Conservation (phyloP, 2,888 invertebrate genomes). For the Gymnoscelis rufifasciata region DNA sequence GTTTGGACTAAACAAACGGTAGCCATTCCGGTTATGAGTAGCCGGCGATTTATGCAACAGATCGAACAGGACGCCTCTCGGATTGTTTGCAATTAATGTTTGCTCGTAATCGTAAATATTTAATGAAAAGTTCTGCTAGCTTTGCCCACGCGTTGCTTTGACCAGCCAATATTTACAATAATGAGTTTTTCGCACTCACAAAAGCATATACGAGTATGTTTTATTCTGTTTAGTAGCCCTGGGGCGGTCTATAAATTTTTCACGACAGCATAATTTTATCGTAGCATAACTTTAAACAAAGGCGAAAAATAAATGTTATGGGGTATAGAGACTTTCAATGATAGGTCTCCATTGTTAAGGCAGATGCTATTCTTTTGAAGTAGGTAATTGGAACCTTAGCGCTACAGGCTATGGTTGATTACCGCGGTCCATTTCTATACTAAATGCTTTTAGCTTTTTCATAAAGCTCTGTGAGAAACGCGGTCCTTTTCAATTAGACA, state of each 20-base stretch:
- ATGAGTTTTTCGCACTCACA: conserved; percentile 9
- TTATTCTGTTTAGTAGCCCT: neutral
- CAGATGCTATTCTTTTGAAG: neutral
- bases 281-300: conserved; percentile 3
- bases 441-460: neutral
- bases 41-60: conserved; percentile 35
- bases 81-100: conserved; percentile 31
- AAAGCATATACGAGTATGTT: neutral
- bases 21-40: conserved; percentile 36
- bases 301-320: neutral
- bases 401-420: neutral
- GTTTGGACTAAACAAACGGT: conserved; percentile 33
- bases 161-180: neutral
- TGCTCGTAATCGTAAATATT: conserved; percentile 23
- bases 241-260: conserved; percentile 2
- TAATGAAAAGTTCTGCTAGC: conserved; percentile 15
- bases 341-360: conserved; percentile 1
- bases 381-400: conserved; percentile 1
- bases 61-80: conserved; percentile 29
- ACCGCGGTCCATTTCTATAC: neutral
- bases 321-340: conserved; percentile 1
- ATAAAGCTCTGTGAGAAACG: neutral
- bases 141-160: conserved; percentile 19
- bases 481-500: neutral
- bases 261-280: conserved; percentile 1